phyloP scores from a whole-genome alignment of 2,797 vertebrate species.

The Xiphorhynchus erythropygius region DNA sequence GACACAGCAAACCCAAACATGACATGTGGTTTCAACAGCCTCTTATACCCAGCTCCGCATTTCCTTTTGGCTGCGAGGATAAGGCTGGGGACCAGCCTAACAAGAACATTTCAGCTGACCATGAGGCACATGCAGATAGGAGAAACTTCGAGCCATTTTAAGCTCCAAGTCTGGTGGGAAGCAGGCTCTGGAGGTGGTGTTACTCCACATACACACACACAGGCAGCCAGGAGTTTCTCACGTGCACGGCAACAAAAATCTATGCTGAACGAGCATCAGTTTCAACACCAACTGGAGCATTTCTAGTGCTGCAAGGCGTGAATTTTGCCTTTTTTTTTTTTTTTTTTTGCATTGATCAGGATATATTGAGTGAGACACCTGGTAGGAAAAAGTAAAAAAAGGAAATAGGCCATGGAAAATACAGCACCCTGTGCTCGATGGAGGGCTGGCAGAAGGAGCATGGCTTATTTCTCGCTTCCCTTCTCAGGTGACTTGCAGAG shows the following conservation, averaged over 20 bases:
- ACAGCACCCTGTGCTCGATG: neutral
- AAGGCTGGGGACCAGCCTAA: slow-evolving; percentile 29
- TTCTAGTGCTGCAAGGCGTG: neutral
- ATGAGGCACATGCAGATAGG: slow-evolving; percentile 30
- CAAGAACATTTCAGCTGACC: slow-evolving; percentile 32
- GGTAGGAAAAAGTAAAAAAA: neutral
- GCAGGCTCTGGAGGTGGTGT: slow-evolving; percentile 23
- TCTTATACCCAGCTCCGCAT: slow-evolving; percentile 37
- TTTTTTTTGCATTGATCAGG: neutral
- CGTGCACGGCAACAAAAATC: neutral
- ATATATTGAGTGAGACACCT: neutral
- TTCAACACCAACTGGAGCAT: neutral
- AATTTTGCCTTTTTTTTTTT: neutral
- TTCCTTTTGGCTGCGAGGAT: slow-evolving; percentile 59
- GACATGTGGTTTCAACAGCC: slow-evolving; percentile 62
- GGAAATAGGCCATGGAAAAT: neutral
- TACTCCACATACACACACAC: neutral
- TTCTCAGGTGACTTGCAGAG: neutral
- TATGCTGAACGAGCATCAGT: neutral
- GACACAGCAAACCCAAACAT: slow-evolving; percentile 59
- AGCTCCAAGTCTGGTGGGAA: slow-evolving; percentile 24
- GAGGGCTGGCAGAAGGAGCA: neutral
- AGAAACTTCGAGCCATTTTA: slow-evolving; percentile 37
- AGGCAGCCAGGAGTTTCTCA: slow-evolving; percentile 5
- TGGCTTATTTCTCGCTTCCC: rapidly evolving